Base-by-base conservation (phyloP, 2,113 vertebrate species). In the Sceloporus tristichus region DNA sequence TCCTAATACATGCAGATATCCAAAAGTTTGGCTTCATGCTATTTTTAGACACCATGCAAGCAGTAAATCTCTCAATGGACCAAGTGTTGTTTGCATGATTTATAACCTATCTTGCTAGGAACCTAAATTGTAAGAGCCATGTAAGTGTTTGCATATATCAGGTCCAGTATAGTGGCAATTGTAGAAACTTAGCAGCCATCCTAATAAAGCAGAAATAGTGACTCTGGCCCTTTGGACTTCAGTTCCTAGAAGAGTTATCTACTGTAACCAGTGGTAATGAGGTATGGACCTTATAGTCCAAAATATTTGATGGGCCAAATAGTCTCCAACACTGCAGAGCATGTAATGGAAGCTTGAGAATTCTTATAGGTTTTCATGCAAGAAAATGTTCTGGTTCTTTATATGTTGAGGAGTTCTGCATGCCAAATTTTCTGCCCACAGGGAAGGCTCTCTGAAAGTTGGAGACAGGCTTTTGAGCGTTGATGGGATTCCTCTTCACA, bases 401-500 rank as follows among this genome's bases (percentile, higher is more conserved):
- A 21, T 1, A 25, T 48, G 56, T 87, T 87, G 54, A 76, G 68
- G 87, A 16, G 86, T 56, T n/a, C 25, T 73, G 34, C 53, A 27
- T 74, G 8, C 56, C 86, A 38, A 94, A 13, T 42, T 0, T 87
- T n/a, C 38, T 93, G 87, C 62, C 82, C 75, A 0, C 93, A 99
- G 99, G 95, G 98, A 99, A 93, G 98, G 98, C 6, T 99, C 98
- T n/a, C 90, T 99, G 94, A 98, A 98, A 94, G 97, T 95, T 2
- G 98, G 99, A 0, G 99, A 99, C 96, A 96, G 99, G 66, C 94
- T 99, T 78, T 93, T 99, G 93, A 98, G 98, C 0, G 96, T 99
- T 27, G 99, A 99, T 38, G 98, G 98, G 65, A 97, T 98, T 94
- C 97, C 98, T 21, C 95, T 99, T 90, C 98, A 98, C 59, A 97